Evolutionary conservation across 2,113 vertebrate species (phyloP), one percentile per base, ranked within the genome.

Genomic region (Neoarius graeffei): DNA sequence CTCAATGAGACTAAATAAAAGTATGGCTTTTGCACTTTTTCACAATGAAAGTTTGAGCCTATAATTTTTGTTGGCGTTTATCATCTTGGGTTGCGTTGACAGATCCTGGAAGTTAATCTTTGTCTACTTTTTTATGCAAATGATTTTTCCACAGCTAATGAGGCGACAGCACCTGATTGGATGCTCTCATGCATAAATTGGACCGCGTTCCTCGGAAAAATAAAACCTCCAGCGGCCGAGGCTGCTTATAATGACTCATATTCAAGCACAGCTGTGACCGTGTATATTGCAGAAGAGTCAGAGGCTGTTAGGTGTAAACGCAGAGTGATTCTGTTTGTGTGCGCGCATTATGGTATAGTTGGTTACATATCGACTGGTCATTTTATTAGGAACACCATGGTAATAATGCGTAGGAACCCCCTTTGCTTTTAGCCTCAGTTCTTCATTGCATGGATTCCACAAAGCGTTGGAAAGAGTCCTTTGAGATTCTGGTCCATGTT

Each of bases 181-280:
- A 81, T 69, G 76, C 60, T 69, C 27, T 23, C 76, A 14, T 57
- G 85, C 62, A 69, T 81, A 69, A 86, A 67, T 86, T 27, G 27
- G 84, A 74, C 27, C n/a, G 13, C 8, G 54, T 42, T 60, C n/a
- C 59, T 27, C 23, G 1, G 48, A 60, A 54, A 48, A 54, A 50
- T 60, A 80, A 56, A 20, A 27, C 42, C 62, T 86, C 48, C 20
- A 66, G n/a, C n/a, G 42, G 60, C n/a, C 11, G 85, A 79, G 42
- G n/a, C 23, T 66, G 85, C 57, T 25, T 27, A 71, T 81, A 35
- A 81, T 71, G 77, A 56, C 54, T 81, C 64, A 71, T 81, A 30
- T 86, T 81, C 27, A 81, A 71, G 62, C 48, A 69, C 77, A 81
- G 64, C 76, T 81, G 85, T 81, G 85, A 59, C 48, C 64, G 10